These are phyloP conservation scores for Tetramorium simillimum DNA, from an alignment of 1,140 invertebrate genomes.

Conservation along the genomic window DNA sequence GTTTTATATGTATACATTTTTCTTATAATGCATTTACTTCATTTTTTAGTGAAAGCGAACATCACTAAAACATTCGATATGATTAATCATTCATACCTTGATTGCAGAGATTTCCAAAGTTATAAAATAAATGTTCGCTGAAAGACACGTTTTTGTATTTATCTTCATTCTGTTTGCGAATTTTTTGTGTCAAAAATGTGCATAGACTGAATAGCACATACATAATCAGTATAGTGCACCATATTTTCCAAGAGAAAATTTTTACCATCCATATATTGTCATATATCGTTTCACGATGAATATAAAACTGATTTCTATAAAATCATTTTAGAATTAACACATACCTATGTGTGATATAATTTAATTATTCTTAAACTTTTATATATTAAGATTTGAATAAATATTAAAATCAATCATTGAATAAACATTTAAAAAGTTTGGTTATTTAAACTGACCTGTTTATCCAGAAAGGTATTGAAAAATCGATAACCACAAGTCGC, in stretches of 20 bases:
- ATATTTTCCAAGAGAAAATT: constrained; percentile 21
- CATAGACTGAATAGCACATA: background rate
- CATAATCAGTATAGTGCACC: constrained; percentile 4
- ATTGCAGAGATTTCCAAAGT: constrained; percentile 41
- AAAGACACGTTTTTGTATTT: background rate
- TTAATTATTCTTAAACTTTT: background rate
- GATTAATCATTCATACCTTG: constrained; percentile 28
- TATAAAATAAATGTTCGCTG: constrained; percentile 31
- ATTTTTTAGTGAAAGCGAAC: background rate
- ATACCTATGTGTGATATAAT: background rate
- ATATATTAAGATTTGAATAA: constrained; percentile 34
- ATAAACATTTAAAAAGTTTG: no score
- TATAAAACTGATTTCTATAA: constrained; percentile 1
- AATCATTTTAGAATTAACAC: background rate
- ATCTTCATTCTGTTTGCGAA: background rate
- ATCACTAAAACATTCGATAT: background rate
- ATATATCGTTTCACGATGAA: background rate
- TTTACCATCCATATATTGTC: constrained; percentile 16
- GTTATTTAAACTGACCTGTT: constrained; percentile 36
- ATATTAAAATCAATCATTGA: background rate
- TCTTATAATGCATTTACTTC: no score
- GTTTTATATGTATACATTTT: no score
- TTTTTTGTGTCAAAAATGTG: constrained; percentile 1
- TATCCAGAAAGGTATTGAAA: constrained; percentile 48
- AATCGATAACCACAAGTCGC: background rate